A percentile compares a stretch with the other conserved stretches of the same genome.
Evolutionary conservation across 2,113 vertebrate species (phyloP).

Genomic region (Psittacula cyanocephala): DNA sequence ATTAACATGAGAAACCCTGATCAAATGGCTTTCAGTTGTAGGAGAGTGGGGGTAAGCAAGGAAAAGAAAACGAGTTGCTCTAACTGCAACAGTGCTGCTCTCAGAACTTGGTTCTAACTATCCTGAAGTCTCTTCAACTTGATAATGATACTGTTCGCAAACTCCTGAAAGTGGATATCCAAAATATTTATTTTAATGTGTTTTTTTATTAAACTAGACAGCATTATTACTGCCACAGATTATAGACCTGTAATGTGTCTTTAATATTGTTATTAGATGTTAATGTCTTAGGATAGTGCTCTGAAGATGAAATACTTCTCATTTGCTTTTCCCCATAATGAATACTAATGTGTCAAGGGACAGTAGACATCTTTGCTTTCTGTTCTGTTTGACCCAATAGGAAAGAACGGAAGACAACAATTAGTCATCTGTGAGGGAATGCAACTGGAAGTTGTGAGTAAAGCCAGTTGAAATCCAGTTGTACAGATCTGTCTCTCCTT

Average conservation of each 20-base stretch:
- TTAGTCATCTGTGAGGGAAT: background rate
- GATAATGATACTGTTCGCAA: background rate
- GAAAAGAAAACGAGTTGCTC: background rate
- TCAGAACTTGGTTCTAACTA: background rate
- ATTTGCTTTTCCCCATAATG: slow-evolving; percentile 60
- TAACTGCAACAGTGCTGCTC: background rate
- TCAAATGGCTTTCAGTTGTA: background rate
- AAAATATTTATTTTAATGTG: slow-evolving; percentile 54
- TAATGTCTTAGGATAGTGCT: slow-evolving; percentile 44
- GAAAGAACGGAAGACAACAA: background rate
- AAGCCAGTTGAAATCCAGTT: background rate
- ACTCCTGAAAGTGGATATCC: slow-evolving; percentile 1
- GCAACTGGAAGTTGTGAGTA: background rate
- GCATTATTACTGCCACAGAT: slow-evolving; percentile 54
- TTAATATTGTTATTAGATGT: slow-evolving; percentile 64
- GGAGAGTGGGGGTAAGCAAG: background rate
- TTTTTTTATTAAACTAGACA: slow-evolving; percentile 62
- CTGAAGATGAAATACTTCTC: slow-evolving; percentile 64
- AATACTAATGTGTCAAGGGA: slow-evolving; percentile 56
- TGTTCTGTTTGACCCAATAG: slow-evolving; percentile 29
- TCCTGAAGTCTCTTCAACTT: background rate
- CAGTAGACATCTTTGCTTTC: slow-evolving; percentile 33
- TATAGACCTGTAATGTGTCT: slow-evolving; percentile 58
- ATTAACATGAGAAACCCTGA: background rate
- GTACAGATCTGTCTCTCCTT: background rate